A percentile compares a stretch with the other conserved stretches of the same genome.
Conservation (phyloP, 2,797 vertebrate species). For the Echiichthys vipera region DNA sequence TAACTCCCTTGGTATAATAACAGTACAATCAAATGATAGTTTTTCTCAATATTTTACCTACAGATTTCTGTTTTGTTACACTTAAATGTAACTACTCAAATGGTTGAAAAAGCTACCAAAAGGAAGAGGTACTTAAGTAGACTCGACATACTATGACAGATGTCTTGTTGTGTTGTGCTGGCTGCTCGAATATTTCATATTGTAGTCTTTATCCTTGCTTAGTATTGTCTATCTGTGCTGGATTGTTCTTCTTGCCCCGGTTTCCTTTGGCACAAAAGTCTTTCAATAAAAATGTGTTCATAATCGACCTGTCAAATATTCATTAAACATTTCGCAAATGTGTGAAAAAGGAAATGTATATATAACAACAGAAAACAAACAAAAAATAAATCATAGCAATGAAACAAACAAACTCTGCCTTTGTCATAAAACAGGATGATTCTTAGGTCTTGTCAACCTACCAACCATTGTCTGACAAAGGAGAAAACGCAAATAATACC, state of each 20-base stretch:
- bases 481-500: not conserved
- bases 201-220: not conserved
- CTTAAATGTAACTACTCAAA: not conserved
- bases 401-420: not conserved
- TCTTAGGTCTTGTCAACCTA: not conserved
- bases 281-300: slow-evolving; percentile 10
- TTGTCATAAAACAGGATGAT: not conserved
- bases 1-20: not conserved
- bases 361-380: not conserved
- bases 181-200: slow-evolving; percentile 16
- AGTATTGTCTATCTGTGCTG: slow-evolving; percentile 5
- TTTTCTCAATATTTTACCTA: not conserved
- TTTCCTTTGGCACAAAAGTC: slow-evolving; percentile 18
- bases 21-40: not conserved
- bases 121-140: not conserved
- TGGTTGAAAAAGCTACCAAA: not conserved
- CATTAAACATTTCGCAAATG: not conserved
- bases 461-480: not conserved
- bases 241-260: not conserved
- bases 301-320: slow-evolving; percentile 4
- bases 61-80: not conserved
- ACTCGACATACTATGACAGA: slow-evolving; percentile 12
- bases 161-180: slow-evolving; percentile 2
- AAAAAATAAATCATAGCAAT: not conserved
- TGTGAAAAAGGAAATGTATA: not conserved